Conservation (phyloP, 2,113 vertebrate genomes). For the Zosterops lateralis region DNA sequence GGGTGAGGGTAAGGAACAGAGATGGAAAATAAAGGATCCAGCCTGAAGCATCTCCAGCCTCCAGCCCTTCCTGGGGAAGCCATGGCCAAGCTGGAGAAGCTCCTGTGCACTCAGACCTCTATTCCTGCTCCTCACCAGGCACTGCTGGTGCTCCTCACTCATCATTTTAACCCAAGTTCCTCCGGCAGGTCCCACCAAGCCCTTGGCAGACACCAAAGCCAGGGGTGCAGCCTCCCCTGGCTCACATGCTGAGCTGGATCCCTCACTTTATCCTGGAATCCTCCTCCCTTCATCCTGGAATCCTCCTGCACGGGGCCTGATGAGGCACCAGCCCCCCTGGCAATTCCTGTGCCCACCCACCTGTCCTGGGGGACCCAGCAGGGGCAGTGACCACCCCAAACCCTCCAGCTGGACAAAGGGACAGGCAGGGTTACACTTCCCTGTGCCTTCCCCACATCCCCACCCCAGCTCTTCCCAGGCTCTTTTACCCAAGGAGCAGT, state of each 20-base stretch:
- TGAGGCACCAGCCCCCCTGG: background rate
- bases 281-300: background rate
- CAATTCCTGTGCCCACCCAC: background rate
- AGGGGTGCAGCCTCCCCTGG: too few species aligned
- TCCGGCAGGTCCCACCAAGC: background rate
- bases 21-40: background rate
- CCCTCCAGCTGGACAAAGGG: background rate
- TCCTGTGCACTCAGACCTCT: rapidly evolving
- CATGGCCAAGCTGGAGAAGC: background rate
- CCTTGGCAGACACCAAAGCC: too few species aligned
- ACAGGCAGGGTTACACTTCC: rapidly evolving
- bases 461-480: rapidly evolving
- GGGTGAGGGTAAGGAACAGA: rapidly evolving
- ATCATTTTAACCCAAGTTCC: rapidly evolving
- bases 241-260: too few species aligned
- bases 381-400: rapidly evolving
- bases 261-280: too few species aligned
- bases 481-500: rapidly evolving
- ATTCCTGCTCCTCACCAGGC: background rate
- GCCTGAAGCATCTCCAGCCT: background rate
- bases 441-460: rapidly evolving
- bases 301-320: background rate
- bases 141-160: too few species aligned
- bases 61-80: background rate
- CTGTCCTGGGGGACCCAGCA: rapidly evolving